A percentile compares a stretch with the other conserved stretches of the same genome.
phyloP scores from a whole-genome alignment of 2,888 invertebrate species.

The Idaea dimidiata region DNA sequence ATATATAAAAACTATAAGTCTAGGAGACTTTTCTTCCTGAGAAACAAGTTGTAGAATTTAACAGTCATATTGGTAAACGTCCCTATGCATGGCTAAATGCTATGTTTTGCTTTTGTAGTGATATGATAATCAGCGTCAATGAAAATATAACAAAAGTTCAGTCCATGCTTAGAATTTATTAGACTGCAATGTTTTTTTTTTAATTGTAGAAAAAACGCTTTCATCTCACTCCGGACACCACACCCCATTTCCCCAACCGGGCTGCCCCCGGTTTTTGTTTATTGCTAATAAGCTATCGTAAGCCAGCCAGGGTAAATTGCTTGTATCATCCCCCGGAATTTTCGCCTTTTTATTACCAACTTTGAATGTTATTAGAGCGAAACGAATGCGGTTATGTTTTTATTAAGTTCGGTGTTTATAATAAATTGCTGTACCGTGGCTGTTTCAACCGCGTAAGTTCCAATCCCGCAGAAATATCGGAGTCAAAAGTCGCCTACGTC shows the following conservation, averaged over 20 bases:
- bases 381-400: background rate
- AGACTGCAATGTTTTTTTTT: background rate
- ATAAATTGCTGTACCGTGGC: constrained; percentile 5
- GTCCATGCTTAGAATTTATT: too few relatives aligned
- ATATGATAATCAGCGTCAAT: too few relatives aligned
- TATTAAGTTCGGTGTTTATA: background rate
- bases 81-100: too few relatives aligned
- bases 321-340: constrained; percentile 40
- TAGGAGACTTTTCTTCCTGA: too few relatives aligned
- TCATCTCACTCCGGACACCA: constrained; percentile 21
- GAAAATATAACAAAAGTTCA: too few relatives aligned
- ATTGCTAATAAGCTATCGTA: constrained; percentile 75
- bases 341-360: constrained; percentile 18
- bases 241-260: constrained; percentile 24
- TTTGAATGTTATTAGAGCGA: background rate
- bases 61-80: too few relatives aligned
- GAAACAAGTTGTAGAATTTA: too few relatives aligned
- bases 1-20: too few relatives aligned
- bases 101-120: too few relatives aligned
- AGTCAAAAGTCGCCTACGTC: too few relatives aligned
- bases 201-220: constrained; percentile 21
- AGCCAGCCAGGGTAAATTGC: constrained; percentile 55
- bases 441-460: too few relatives aligned
- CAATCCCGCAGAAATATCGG: too few relatives aligned
- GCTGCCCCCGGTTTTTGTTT: constrained; percentile 66